Base-by-base conservation (phyloP, 2,888 invertebrate species). In the Cantharis rustica region DNA sequence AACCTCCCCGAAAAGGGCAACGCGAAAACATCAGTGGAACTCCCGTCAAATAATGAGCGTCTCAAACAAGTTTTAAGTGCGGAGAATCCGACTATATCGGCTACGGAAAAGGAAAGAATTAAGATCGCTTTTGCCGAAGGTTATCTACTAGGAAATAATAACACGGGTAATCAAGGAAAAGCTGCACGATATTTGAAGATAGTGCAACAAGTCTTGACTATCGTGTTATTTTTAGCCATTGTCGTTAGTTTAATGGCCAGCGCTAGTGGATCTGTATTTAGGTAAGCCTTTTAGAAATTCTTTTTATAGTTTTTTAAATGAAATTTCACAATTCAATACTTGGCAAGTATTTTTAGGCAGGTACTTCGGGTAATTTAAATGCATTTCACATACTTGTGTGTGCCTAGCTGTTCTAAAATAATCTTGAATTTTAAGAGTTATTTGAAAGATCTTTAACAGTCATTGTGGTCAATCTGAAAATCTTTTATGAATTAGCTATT, bases 121-220 rank as follows among this genome's bases (percentile, higher is more conserved):
- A 96, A 96, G 89, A 91, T 96, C 75, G 97, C 97, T 0, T 97
- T 97, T 89, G 96, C 96, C 47, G 97, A 97, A 88, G 97, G 97
- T 0, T 97, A 96, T 86, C 86, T 96, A 77, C 93, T 96, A 72
- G 96, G 95, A 82, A 84, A 86, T n/a, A 81, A 85, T 75, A 63
- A 71, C n/a, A 83, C 87, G 0, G 47, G 87, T 27, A 89, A 88
- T 78, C 84, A 87, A 61, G 89, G 90, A 23, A 90, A 89, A 85
- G 89, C 90, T 26, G 89, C 91, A 83, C 91, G 90, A 85, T 91
- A 92, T 85, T 89, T 95, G 78, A 93, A 93, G 89, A 87, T 95
- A 78, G 91, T 95, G 23, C 95, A 96, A 85, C 93, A 95, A 84
- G 89, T 96, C 26, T 89, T 95, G 73, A 93, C 91, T 11, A 89